Evolutionary conservation across 2,113 vertebrate species (phyloP), one percentile per base, ranked within the genome.

Genomic region (Platanista minor): DNA sequence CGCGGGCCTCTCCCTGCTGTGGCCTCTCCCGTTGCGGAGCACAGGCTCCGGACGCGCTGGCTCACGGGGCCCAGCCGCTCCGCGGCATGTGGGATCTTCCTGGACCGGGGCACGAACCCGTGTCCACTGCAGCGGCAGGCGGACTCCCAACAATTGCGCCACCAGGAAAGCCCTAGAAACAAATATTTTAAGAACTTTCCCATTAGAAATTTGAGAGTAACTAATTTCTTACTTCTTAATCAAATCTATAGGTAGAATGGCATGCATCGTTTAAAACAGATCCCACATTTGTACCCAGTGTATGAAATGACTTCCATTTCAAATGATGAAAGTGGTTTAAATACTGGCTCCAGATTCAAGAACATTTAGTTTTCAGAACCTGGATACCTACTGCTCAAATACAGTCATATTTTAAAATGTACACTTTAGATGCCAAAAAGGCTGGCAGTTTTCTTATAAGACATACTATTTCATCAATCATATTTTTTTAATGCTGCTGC

Each of bases 121-220:
- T 43, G 43, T 43, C 43, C 43, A 8, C 43, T 43, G 43, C 43
- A 43, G 43, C 43, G 7, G 43, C 6, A 43, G 43, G 43, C 43
- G 43, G 43, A 43, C 43, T 43, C 43, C 6, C 43, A 43, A 43
- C 6, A 6, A 43, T 7, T 43, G 43, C 43, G 43, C 43, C 43
- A 43, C 43, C 43, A 43, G 43, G 6, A 7, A 43, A 43, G 43
- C 43, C 43, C 43, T n/a, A n/a, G n/a, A n/a, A 93, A 89, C 57
- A 93, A 86, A 9, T 54, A n/a, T 95, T 90, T 72, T 93, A 62
- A 94, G 67, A 77, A 84, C 2, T 27, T 91, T 94, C 59, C 33
- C 10, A 61, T 33, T 4, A 93, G 12, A 95, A 96, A 94, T 74
- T 36, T 93, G 9, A 95, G 23, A 92, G 8, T 67, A 89, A 2